Percentiles rank a stretch among this genome's conserved stretches.
phyloP scores from a whole-genome alignment of 2,113 vertebrate genomes.

The Columba livia region DNA sequence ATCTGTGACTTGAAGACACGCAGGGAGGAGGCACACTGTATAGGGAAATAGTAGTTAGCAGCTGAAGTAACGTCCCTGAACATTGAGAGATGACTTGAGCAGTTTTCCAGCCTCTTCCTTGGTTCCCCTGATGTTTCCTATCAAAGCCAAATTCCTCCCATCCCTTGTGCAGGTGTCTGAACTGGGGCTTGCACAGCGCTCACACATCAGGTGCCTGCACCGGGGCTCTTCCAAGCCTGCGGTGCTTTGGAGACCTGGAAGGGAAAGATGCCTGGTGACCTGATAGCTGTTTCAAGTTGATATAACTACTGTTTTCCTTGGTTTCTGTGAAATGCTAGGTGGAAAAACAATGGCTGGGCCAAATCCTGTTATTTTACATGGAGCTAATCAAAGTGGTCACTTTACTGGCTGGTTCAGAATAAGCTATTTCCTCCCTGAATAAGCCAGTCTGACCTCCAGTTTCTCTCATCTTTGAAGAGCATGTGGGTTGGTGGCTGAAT shows the following conservation, averaged over 20 bases:
- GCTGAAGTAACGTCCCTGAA: not conserved
- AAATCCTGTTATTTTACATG: slow-evolving; percentile 22
- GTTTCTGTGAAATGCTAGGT: not conserved
- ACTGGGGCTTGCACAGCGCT: not conserved
- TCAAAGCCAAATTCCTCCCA: not conserved
- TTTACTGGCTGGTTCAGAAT: slow-evolving; percentile 7
- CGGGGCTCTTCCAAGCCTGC: not conserved
- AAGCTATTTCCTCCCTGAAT: slow-evolving; percentile 8
- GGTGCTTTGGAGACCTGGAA: not conserved
- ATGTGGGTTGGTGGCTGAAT: not conserved
- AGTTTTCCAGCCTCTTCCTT: not conserved
- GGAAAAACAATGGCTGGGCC: slow-evolving; percentile 27
- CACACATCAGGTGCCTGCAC: not conserved
- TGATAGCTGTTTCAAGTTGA: not conserved
- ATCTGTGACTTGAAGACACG: not conserved
- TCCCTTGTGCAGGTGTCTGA: not conserved
- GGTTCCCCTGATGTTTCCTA: not conserved
- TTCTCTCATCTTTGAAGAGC: slow-evolving; percentile 16
- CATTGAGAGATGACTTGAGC: not conserved
- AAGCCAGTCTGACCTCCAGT: not conserved
- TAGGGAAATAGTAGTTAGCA: not conserved
- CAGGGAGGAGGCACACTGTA: not conserved
- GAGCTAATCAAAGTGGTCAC: slow-evolving; percentile 10
- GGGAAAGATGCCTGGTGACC: not conserved
- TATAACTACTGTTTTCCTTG: slow-evolving; percentile 17